A percentile compares a stretch with the other conserved stretches of the same genome.
These are phyloP conservation scores for Pheosia gnoma DNA, from an alignment of 2,888 invertebrate genomes.

Conservation along the genomic window DNA sequence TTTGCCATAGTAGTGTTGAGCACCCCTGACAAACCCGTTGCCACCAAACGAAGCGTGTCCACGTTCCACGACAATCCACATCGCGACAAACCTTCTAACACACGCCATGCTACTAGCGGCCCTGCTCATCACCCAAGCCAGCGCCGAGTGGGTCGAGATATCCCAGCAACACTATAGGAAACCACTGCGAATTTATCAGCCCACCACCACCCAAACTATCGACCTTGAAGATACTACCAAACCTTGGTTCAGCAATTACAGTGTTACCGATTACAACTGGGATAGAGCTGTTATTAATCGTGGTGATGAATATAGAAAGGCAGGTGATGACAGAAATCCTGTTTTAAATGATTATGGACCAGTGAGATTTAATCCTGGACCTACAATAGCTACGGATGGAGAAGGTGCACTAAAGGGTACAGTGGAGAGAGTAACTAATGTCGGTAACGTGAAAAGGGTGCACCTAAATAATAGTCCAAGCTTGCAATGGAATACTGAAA, in stretches of 20 bases:
- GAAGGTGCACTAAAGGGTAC: slow-evolving; percentile 30
- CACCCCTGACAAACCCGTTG: slow-evolving; percentile 54
- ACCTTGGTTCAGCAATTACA: slow-evolving; percentile 45
- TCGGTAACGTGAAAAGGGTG: slow-evolving; percentile 53
- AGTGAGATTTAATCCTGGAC: slow-evolving; percentile 6
- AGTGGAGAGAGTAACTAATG: slow-evolving; percentile 50
- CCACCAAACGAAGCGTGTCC: slow-evolving; percentile 25
- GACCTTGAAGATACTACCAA: slow-evolving; percentile 23
- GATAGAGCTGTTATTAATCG: slow-evolving; percentile 12
- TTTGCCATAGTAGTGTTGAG: not conserved
- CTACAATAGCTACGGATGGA: slow-evolving; percentile 10
- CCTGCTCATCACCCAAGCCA: slow-evolving; percentile 42
- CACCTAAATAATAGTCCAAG: slow-evolving; percentile 40
- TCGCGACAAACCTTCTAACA: slow-evolving; percentile 24
- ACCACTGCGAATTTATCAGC: slow-evolving; percentile 34
- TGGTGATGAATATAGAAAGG: not conserved
- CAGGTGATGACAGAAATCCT: slow-evolving; percentile 10
- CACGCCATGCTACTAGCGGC: slow-evolving; percentile 47
- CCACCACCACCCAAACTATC: slow-evolving; percentile 16
- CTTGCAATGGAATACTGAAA: slow-evolving; percentile 16
- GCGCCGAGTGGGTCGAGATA: slow-evolving; percentile 75
- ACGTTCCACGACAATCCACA: slow-evolving; percentile 57
- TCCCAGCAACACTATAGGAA: slow-evolving; percentile 67
- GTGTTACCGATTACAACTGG: slow-evolving; percentile 46
- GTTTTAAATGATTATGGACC: slow-evolving; percentile 12